Conservation (phyloP, 2,113 vertebrate genomes). For the Myrmecobius fasciatus region DNA sequence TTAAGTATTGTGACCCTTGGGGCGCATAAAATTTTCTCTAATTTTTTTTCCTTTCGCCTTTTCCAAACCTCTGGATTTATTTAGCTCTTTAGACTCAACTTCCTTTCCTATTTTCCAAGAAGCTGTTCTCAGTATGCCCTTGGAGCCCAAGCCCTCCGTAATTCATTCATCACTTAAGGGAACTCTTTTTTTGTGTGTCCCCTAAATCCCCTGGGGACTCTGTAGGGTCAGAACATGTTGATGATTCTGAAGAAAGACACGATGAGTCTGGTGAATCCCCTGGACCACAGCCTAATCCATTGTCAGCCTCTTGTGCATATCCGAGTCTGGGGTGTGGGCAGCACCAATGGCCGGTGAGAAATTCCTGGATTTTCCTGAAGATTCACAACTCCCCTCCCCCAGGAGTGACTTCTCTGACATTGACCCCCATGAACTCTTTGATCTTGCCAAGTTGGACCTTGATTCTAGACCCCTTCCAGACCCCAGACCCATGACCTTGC, state of each 20-base stretch:
- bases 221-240: conserved; percentile 94
- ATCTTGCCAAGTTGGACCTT: conserved; percentile 68
- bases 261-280: conserved; percentile 93
- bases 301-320: conserved; percentile 96
- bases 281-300: conserved; percentile 93
- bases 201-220: not conserved
- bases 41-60: not conserved
- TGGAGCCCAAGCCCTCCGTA: not conserved
- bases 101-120: not conserved
- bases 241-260: conserved; percentile 97
- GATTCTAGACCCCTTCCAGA: conserved; percentile 43
- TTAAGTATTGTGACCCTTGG: not conserved
- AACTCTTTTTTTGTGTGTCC: conserved; percentile 13
- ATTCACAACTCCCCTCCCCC: conserved; percentile 36
- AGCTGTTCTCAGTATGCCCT: not conserved
- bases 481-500: not conserved
- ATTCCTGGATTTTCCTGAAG: conserved; percentile 39
- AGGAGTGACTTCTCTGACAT: conserved; percentile 40
- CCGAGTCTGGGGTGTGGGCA: conserved; percentile 98
- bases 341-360: conserved; percentile 95
- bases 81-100: not conserved
- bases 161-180: not conserved
- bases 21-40: not conserved
- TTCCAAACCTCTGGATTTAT: not conserved
- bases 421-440: conserved; percentile 64